Evolutionary conservation across 2,888 invertebrate species (phyloP).

Genomic region (Tortrix viridana): DNA sequence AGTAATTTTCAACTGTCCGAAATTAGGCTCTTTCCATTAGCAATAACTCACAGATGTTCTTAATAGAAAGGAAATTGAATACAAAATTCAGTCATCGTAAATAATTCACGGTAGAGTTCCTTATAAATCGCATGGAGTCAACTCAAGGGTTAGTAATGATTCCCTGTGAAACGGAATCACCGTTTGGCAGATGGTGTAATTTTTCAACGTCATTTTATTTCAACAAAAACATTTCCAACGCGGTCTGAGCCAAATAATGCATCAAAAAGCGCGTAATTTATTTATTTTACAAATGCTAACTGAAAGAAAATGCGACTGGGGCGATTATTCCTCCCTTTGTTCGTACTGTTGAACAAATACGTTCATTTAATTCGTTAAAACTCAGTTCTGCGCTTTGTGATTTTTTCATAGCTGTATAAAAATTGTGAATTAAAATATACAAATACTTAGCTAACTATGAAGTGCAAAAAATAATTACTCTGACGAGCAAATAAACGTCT

Average conservation of each 20-base stretch:
- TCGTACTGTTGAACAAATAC: neutral
- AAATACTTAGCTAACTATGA: too few relatives aligned
- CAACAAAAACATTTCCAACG: constrained; percentile 19
- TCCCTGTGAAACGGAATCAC: constrained; percentile 26
- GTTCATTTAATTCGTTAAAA: neutral
- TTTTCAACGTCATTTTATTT: constrained; percentile 28
- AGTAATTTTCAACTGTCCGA: constrained; percentile 21
- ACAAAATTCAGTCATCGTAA: constrained; percentile 68
- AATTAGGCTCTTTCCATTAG: constrained; percentile 38
- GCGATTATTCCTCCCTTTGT: neutral
- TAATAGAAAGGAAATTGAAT: constrained; percentile 69
- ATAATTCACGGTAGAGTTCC: constrained; percentile 52
- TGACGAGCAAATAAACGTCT: too few relatives aligned
- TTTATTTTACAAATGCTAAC: constrained; percentile 1
- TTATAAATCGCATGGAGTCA: constrained; percentile 52
- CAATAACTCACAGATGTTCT: constrained; percentile 60
- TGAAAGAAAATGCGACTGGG: neutral
- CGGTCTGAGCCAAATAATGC: neutral
- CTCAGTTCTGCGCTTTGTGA: neutral
- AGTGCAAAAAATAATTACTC: too few relatives aligned
- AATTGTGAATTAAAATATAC: neutral
- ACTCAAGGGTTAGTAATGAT: constrained; percentile 34
- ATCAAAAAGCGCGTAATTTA: constrained; percentile 12
- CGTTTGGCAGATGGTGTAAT: constrained; percentile 18
- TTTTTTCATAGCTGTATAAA: neutral